Evolutionary conservation across 2,113 vertebrate species (phyloP).

Genomic region (Capricornis sumatraensis): DNA sequence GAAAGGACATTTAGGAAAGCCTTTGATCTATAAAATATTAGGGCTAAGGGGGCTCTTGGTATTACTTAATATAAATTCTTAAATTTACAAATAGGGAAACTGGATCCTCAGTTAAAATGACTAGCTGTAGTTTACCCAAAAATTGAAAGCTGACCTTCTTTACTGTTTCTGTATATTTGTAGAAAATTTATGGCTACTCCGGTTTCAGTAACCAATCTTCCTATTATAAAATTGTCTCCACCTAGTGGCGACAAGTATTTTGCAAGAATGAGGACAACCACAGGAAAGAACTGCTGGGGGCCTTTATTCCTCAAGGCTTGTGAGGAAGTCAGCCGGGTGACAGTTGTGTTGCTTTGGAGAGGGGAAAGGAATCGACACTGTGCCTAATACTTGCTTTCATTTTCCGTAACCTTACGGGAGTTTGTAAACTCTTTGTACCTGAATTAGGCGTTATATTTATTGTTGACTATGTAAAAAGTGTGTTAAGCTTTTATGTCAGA

Average conservation of each 20-base stretch:
- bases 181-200: neutral
- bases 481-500: neutral
- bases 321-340: neutral
- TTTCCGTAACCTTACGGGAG: neutral
- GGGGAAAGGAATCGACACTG: neutral
- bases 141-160: neutral
- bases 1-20: neutral
- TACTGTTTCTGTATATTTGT: neutral
- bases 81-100: neutral
- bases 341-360: neutral
- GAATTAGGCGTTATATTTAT: neutral
- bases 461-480: neutral
- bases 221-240: slow-evolving; percentile 28
- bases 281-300: neutral
- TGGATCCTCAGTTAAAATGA: neutral
- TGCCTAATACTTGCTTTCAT: neutral
- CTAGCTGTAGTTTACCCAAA: neutral
- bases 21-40: neutral
- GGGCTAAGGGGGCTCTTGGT: neutral
- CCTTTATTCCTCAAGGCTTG: neutral
- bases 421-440: neutral
- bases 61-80: neutral
- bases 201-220: neutral
- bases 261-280: neutral
- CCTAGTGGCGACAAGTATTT: slow-evolving; percentile 51